Evolutionary conservation across 1,140 invertebrate species (phyloP).

Genomic region (Chionoecetes opilio): DNA sequence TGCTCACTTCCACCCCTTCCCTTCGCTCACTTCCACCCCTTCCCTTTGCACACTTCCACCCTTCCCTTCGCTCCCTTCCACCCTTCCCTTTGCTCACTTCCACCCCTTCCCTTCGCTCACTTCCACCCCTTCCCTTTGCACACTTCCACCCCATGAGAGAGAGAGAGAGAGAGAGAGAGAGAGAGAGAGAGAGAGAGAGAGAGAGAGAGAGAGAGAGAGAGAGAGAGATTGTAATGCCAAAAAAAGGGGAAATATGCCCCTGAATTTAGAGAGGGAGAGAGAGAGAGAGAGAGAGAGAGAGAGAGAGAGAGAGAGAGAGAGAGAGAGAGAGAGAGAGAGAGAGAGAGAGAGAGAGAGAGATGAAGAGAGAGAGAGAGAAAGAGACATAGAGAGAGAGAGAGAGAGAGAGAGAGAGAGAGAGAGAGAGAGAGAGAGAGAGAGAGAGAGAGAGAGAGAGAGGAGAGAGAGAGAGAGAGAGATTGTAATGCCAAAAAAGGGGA

Average conservation of each 20-base stretch:
- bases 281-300: slow-evolving; percentile 45
- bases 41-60: too few relatives aligned
- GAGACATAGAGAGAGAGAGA: background rate
- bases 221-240: too few relatives aligned
- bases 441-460: slow-evolving; percentile 20
- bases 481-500: too few relatives aligned
- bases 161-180: slow-evolving; percentile 39
- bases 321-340: slow-evolving; percentile 33
- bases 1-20: too few relatives aligned
- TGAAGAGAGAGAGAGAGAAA: too few relatives aligned
- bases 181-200: background rate
- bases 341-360: slow-evolving; percentile 45
- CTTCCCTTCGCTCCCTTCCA: too few relatives aligned
- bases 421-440: slow-evolving; percentile 52
- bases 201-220: too few relatives aligned
- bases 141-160: background rate
- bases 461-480: background rate
- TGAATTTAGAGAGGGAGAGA: background rate
- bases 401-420: slow-evolving; percentile 39
- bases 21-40: too few relatives aligned
- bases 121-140: too few relatives aligned
- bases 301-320: slow-evolving; percentile 35
- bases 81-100: too few relatives aligned
- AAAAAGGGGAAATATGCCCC: too few relatives aligned
- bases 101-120: too few relatives aligned